Base-by-base conservation (phyloP, 2,113 vertebrate genomes). In the Chlorodrepanis virens region DNA sequence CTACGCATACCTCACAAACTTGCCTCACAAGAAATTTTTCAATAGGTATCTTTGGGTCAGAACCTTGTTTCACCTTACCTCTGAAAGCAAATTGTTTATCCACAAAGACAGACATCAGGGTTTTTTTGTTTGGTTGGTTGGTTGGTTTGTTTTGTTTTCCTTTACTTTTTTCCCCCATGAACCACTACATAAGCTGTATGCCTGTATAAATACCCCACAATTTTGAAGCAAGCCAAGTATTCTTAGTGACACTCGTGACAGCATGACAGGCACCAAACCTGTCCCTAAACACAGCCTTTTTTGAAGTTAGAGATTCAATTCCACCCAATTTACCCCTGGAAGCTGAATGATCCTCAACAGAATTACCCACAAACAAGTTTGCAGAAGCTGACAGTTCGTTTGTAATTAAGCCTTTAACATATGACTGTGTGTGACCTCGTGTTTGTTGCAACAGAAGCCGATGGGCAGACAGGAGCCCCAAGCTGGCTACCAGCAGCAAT, bases 251-350 rank as follows among this genome's bases (percentile, higher is more conserved):
- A 70, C 52, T 44, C 1, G 0, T 39, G 45, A 59, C 74, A 83
- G 54, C 6, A 37, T 37, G 54, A 74, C 47, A 86, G 56, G 22
- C 27, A 72, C 33, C 68, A 63, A 86, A 93, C 39, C 49, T 29
- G 13, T 59, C 59, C 44, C 31, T 83, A 49, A 85, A 86, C 50
- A 90, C 39, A 70, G 52, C 13, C 45, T 70, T 86, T 96, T 94
- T 83, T 90, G 63, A 95, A 95, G 79, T 37, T 44, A 27, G 52
- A 83, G 19, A 68, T 54, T 90, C 76, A 92, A 78, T 92, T 92
- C 68, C 47, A 83, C 63, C 15, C 79, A 93, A 13, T 4, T 89
- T 60, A 63, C 40, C 20, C 37, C 33, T 83, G 47, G 68, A 90
- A 96, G 83, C 35, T 28, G 17, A 80, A 67, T 24, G 50, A 47